Conservation (phyloP, 1,140 invertebrate genomes). For the Anthonomus grandis region DNA sequence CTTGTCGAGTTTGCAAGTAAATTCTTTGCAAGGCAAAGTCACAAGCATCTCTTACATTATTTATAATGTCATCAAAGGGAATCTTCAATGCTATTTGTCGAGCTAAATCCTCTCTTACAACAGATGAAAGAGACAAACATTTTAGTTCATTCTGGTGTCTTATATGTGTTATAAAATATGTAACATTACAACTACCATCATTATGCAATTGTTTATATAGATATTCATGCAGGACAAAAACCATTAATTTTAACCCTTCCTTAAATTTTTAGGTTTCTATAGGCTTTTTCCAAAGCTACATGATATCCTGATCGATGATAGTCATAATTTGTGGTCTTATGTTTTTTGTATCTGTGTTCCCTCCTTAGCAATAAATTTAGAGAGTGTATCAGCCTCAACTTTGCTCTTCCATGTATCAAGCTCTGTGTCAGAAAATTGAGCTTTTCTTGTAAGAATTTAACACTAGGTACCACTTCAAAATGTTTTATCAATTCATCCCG, state of each 20-base stretch:
- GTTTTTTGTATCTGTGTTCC: not conserved
- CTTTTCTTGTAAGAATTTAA: no score
- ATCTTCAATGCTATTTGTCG: conserved; percentile 7
- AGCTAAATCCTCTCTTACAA: not conserved
- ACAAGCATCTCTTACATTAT: conserved; percentile 1
- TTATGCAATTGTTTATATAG: no score
- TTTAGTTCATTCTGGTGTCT: conserved; percentile 9
- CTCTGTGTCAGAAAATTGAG: no score
- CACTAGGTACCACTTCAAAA: no score
- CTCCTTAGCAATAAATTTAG: no score
- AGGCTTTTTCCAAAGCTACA: no score
- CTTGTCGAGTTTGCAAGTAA: conserved; percentile 7
- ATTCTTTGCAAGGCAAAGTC: not conserved
- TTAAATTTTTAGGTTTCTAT: not conserved
- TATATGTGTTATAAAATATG: conserved; percentile 4
- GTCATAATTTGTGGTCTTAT: not conserved
- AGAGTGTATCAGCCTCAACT: no score
- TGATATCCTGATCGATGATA: not conserved
- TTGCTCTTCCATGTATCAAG: no score
- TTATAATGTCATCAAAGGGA: conserved; percentile 5
- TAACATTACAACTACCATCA: not conserved
- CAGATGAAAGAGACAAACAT: not conserved
- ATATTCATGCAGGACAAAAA: not conserved
- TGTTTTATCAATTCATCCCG: not conserved
- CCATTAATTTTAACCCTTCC: not conserved